Evolutionary conservation across 2,797 vertebrate genomes (phyloP).

Genomic region (Sebastes kiyomatsui): DNA sequence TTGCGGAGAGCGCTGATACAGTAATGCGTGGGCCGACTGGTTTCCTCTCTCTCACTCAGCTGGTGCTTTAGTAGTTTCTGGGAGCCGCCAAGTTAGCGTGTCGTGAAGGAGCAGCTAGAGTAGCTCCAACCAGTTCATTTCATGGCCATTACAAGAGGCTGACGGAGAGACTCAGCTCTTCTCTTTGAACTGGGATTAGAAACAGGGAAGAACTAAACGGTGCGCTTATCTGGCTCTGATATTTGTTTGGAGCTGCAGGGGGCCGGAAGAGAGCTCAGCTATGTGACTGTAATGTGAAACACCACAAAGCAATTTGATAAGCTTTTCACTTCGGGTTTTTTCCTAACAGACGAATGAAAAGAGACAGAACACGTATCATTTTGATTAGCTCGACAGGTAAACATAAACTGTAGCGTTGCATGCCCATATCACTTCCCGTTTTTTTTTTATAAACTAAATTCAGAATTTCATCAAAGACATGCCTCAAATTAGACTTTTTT

Average conservation of each 20-base stretch:
- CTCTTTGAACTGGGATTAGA: slow-evolving; percentile 73
- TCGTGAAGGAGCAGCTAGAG: slow-evolving; percentile 3
- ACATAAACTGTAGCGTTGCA: slow-evolving; percentile 18
- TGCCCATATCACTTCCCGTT: slow-evolving; percentile 1
- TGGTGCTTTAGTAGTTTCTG: not conserved
- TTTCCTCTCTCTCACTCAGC: not conserved
- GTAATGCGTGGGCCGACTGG: not conserved
- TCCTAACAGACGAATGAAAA: slow-evolving; percentile 45
- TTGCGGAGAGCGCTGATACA: not conserved
- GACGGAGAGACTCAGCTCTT: slow-evolving; percentile 38
- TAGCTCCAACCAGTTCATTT: slow-evolving; percentile 59
- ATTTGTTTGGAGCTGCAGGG: slow-evolving; percentile 42
- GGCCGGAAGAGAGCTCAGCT: slow-evolving; percentile 1
- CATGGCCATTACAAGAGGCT: slow-evolving; percentile 61
- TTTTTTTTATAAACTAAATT: slow-evolving; percentile 1
- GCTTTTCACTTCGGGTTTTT: slow-evolving; percentile 8
- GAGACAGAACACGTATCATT: slow-evolving; percentile 5
- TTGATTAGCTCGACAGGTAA: slow-evolving; percentile 49
- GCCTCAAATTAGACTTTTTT: slow-evolving; percentile 48
- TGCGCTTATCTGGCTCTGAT: slow-evolving; percentile 52
- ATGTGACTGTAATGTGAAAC: slow-evolving; percentile 30
- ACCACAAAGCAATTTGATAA: slow-evolving; percentile 24
- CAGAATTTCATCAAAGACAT: slow-evolving; percentile 45
- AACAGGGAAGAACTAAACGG: slow-evolving; percentile 57
- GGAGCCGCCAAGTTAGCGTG: not conserved